These are phyloP conservation scores for Rhagoletis pomonella DNA, from an alignment of 1,140 invertebrate genomes.

Conservation along the genomic window DNA sequence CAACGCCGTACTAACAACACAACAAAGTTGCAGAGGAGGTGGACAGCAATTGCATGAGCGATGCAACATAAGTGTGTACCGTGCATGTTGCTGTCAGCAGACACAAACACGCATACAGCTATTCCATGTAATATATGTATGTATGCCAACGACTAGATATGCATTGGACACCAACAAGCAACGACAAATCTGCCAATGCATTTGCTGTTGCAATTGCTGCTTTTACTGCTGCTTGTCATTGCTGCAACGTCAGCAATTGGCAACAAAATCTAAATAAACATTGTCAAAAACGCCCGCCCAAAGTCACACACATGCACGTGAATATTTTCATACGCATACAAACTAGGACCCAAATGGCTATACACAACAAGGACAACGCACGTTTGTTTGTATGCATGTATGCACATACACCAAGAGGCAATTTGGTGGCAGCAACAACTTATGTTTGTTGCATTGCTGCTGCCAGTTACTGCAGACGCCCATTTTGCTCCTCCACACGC, in stretches of 20 bases:
- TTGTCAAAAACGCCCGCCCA: constrained; percentile 49
- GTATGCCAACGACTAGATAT: not conserved
- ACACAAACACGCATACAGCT: not conserved
- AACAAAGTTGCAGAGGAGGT: not conserved
- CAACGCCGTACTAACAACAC: not conserved
- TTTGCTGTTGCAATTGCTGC: constrained; percentile 49
- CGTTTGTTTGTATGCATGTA: too few species aligned
- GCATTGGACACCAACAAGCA: constrained; percentile 19
- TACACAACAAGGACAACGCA: not conserved
- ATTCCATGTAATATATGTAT: not conserved
- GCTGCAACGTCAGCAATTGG: constrained; percentile 52
- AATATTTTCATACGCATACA: not conserved
- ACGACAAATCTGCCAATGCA: constrained; percentile 43
- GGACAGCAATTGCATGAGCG: not conserved
- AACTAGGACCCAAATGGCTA: not conserved
- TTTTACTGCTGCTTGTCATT: constrained; percentile 43
- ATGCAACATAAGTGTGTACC: not conserved
- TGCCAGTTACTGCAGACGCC: too few species aligned
- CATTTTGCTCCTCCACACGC: constrained; percentile 16
- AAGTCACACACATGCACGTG: not conserved
- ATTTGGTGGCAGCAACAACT: constrained; percentile 43
- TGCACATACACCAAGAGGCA: constrained; percentile 41
- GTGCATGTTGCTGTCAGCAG: constrained; percentile 24
- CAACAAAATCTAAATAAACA: constrained; percentile 55
- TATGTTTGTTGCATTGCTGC: not conserved